Conservation (phyloP, 2,797 vertebrate species). For the Hydrophis major region DNA sequence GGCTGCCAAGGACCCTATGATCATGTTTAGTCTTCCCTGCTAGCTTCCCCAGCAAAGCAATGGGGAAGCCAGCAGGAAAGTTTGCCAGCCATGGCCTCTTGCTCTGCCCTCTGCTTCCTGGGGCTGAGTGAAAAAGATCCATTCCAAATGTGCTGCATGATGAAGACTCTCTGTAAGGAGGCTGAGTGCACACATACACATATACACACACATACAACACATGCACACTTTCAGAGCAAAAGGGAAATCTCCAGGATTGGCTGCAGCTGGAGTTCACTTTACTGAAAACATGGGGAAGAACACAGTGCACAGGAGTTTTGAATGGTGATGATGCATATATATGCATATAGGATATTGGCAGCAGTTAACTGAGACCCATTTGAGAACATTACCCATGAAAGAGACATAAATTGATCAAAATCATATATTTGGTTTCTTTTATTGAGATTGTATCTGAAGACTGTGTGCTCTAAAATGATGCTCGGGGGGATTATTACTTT, state of each 20-base stretch:
- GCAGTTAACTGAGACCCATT: not conserved
- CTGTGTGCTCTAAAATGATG: not conserved
- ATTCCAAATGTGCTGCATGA: not conserved
- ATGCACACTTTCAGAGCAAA: not conserved
- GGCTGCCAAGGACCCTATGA: too few species aligned
- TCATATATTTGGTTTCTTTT: not conserved
- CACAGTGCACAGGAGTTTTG: not conserved
- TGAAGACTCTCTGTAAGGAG: not conserved
- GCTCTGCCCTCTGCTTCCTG: not conserved
- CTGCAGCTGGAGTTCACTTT: not conserved
- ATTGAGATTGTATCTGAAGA: not conserved
- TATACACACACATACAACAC: not conserved
- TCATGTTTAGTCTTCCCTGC: too few species aligned
- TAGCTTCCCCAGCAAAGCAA: not conserved
- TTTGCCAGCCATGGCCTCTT: not conserved
- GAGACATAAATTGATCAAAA: not conserved
- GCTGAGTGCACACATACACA: not conserved
- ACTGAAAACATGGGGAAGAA: not conserved
- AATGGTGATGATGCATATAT: not conserved
- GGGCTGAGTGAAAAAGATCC: not conserved
- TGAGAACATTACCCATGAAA: not conserved
- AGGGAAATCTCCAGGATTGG: not conserved
- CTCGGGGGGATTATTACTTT: not conserved
- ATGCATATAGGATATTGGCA: not conserved
- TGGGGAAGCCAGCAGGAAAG: not conserved